Evolutionary conservation across 2,888 invertebrate species (phyloP).

Genomic region (Yponomeuta plumbellus): DNA sequence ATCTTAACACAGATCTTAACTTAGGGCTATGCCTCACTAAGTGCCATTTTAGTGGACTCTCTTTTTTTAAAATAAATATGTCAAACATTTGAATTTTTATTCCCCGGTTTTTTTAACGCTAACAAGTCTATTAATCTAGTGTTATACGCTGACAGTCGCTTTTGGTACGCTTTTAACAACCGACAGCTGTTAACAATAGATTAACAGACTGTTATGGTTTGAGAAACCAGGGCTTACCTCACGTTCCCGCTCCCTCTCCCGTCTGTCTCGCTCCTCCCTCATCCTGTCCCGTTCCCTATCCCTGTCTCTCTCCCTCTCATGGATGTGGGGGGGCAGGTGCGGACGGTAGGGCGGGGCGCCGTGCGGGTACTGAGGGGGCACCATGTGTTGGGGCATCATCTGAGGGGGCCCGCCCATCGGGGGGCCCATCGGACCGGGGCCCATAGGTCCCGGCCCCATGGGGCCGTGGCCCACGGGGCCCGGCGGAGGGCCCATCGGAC

Average conservation of each 20-base stretch:
- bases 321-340: constrained; percentile 32
- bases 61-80: too few species aligned
- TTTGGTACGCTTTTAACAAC: too few species aligned
- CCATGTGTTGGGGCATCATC: constrained; percentile 41
- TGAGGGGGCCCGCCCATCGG: constrained; percentile 47
- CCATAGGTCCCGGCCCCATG: constrained; percentile 32
- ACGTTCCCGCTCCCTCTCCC: constrained; percentile 38
- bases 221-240: too few species aligned
- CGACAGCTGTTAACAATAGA: too few species aligned
- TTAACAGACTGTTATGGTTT: too few species aligned
- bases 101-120: too few species aligned
- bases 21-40: too few species aligned
- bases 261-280: constrained; percentile 43
- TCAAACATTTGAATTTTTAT: too few species aligned
- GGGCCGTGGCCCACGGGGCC: constrained; percentile 25
- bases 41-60: too few species aligned
- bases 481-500: constrained; percentile 58
- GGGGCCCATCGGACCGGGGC: constrained; percentile 29
- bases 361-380: constrained; percentile 33
- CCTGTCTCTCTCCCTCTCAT: constrained; percentile 57
- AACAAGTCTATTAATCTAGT: too few species aligned
- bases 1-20: too few species aligned
- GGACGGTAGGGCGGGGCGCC: constrained; percentile 36
- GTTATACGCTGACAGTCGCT: too few species aligned
- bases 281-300: constrained; percentile 56